phyloP scores from a whole-genome alignment of 2,113 vertebrate species.

The Leucoraja erinaceus region DNA sequence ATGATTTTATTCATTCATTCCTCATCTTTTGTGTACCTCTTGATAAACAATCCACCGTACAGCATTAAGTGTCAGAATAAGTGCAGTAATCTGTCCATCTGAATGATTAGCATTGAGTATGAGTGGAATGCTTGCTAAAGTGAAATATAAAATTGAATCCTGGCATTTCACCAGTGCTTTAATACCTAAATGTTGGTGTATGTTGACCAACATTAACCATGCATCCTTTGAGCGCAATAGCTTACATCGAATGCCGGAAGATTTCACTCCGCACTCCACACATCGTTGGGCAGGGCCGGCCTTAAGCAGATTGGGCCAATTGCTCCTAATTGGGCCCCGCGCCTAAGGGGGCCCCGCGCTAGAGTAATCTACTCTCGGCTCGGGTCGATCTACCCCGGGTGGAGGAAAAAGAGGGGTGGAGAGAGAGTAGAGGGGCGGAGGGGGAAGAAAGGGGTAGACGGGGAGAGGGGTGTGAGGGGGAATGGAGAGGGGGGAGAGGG shows the following conservation, averaged over 20 bases:
- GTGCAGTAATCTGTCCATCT: slow-evolving; percentile 25
- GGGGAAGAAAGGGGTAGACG: too few species aligned
- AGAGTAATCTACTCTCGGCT: too few species aligned
- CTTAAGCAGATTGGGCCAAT: too few species aligned
- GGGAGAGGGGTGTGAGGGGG: too few species aligned
- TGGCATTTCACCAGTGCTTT: background rate
- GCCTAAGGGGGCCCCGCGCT: too few species aligned
- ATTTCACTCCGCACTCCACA: background rate
- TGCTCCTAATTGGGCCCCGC: too few species aligned
- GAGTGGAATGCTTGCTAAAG: background rate
- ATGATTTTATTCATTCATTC: slow-evolving; percentile 6
- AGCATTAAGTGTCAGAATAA: slow-evolving; percentile 28
- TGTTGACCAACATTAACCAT: background rate
- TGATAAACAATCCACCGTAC: slow-evolving; percentile 22
- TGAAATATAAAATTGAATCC: background rate
- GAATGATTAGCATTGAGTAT: slow-evolving; percentile 3
- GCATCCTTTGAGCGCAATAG: background rate
- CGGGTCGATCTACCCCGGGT: too few species aligned
- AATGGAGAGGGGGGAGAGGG: too few species aligned
- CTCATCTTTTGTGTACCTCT: slow-evolving; percentile 16
- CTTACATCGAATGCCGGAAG: background rate
- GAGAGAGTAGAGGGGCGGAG: too few species aligned
- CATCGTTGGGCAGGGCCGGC: background rate
- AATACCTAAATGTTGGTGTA: background rate
- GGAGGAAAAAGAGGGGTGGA: too few species aligned